Percentiles rank a stretch among this genome's conserved stretches.
These are phyloP conservation scores for Campopleginae sp. DNA, from an alignment of 2,888 invertebrate genomes.

Conservation along the genomic window DNA sequence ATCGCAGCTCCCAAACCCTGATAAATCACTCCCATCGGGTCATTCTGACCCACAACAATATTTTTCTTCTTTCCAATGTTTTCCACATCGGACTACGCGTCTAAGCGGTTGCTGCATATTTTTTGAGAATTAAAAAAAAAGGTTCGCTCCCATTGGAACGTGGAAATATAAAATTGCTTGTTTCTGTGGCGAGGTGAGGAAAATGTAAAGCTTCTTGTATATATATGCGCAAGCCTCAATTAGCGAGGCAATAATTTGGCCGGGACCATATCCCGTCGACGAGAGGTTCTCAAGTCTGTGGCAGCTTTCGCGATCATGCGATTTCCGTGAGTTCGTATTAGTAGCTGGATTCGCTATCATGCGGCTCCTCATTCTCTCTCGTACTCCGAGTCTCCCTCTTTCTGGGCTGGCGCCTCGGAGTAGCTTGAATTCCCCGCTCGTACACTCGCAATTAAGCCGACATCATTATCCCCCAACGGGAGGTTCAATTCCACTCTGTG, in stretches of 20 bases:
- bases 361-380: constrained; percentile 31
- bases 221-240: constrained; percentile 58
- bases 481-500: constrained; percentile 71
- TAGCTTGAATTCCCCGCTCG: constrained; percentile 46
- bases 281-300: constrained; percentile 52
- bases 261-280: constrained; percentile 31
- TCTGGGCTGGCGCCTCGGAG: constrained; percentile 19
- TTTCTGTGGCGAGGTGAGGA: background rate
- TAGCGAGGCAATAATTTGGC: constrained; percentile 68
- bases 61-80: background rate
- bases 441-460: constrained; percentile 71
- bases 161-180: background rate
- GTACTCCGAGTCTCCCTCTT: constrained; percentile 24
- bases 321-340: constrained; percentile 27
- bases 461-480: constrained; percentile 73
- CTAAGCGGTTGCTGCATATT: background rate
- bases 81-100: background rate
- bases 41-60: too few species aligned
- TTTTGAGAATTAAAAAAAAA: background rate
- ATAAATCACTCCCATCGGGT: too few species aligned
- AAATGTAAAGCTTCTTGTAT: background rate
- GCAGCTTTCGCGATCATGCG: constrained; percentile 26
- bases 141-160: too few species aligned
- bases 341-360: constrained; percentile 29
- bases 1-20: too few species aligned